phyloP scores from a whole-genome alignment of 2,113 vertebrate species.

The Dendrocopos noguchii region DNA sequence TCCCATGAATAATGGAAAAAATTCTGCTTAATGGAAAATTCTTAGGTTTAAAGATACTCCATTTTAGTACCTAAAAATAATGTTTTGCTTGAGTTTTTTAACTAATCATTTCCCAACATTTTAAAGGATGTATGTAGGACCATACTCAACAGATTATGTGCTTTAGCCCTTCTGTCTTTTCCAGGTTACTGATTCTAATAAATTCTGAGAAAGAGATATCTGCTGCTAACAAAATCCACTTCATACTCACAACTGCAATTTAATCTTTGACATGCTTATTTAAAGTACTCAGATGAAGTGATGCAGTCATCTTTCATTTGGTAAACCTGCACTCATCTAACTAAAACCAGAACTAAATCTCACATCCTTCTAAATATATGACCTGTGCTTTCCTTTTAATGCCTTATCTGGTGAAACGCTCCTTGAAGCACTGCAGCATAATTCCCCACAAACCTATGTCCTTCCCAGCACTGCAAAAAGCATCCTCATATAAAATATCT shows the following conservation, averaged over 20 bases:
- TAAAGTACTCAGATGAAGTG: rapidly evolving
- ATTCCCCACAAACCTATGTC: background rate
- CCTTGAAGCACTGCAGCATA: background rate
- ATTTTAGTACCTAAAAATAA: background rate
- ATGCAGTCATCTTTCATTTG: background rate
- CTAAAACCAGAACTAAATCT: background rate
- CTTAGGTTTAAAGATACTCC: background rate
- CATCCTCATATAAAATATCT: background rate
- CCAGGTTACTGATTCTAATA: background rate
- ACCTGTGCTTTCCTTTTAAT: background rate
- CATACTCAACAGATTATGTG: background rate
- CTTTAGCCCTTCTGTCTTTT: background rate
- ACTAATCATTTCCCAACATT: background rate
- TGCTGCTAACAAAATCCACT: background rate
- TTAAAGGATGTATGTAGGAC: background rate
- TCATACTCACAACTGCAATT: background rate
- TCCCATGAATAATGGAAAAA: background rate
- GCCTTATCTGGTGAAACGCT: background rate
- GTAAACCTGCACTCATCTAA: background rate
- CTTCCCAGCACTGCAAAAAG: background rate
- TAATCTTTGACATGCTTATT: background rate
- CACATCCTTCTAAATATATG: background rate
- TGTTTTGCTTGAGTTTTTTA: background rate
- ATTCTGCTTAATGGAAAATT: background rate
- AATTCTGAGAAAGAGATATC: background rate